A percentile compares a stretch with the other conserved stretches of the same genome.
Evolutionary conservation across 2,113 vertebrate genomes (phyloP).

Genomic region (Myotis brandtii): DNA sequence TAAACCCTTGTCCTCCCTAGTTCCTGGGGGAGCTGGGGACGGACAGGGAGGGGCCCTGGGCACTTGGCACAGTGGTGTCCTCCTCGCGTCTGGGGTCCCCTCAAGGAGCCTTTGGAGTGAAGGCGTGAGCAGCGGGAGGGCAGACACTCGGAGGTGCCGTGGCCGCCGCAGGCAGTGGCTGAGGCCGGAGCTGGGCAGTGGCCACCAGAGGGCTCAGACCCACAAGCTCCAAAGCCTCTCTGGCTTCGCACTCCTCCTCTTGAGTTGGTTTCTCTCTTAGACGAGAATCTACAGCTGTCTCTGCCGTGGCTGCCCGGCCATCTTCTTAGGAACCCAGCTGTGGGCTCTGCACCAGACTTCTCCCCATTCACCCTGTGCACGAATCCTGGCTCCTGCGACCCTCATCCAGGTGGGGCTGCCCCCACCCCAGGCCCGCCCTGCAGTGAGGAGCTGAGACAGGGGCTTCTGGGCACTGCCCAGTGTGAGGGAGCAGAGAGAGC

Average conservation of each 20-base stretch:
- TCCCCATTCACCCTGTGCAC: not conserved
- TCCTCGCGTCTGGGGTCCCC: accelerated
- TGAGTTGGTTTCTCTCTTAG: not conserved
- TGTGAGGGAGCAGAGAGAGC: not conserved
- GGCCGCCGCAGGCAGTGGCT: no score
- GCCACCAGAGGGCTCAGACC: not conserved
- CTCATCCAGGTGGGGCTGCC: no score
- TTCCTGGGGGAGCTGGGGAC: not conserved
- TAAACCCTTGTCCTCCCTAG: not conserved
- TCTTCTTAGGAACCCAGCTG: not conserved
- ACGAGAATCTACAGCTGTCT: not conserved
- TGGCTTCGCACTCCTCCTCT: not conserved
- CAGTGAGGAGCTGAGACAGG: not conserved
- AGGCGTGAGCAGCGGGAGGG: not conserved
- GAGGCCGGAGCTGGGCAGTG: not conserved
- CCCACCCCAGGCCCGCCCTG: accelerated
- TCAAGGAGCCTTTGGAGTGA: not conserved
- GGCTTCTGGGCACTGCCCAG: not conserved
- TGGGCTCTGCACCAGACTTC: not conserved
- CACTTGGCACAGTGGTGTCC: accelerated
- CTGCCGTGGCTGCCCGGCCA: not conserved
- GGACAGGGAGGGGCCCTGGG: not conserved
- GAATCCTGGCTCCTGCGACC: not conserved
- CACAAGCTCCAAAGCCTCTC: not conserved
- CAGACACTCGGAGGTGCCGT: not conserved